Conservation (phyloP, 2,113 vertebrate genomes). For the Anarrhichthys ocellatus region DNA sequence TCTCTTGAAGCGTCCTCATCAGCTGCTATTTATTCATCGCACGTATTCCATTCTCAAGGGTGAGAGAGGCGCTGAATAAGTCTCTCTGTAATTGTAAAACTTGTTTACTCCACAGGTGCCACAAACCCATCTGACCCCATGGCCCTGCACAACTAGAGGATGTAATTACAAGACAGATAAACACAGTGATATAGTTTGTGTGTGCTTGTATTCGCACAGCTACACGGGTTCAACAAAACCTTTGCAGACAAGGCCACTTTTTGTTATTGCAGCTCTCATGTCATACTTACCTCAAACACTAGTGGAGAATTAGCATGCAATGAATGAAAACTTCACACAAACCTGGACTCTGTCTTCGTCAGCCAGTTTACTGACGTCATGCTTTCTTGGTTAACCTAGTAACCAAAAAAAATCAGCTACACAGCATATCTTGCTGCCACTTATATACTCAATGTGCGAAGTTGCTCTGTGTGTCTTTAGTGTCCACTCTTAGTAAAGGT, state of each 20-base stretch:
- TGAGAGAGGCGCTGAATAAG: conserved; percentile 65
- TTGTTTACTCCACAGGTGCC: conserved; percentile 69
- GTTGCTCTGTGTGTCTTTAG: neutral
- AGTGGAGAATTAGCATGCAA: neutral
- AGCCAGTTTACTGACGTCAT: conserved; percentile 25
- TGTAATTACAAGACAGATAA: conserved; percentile 69
- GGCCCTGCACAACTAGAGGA: conserved; percentile 50
- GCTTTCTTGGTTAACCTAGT: conserved; percentile 33
- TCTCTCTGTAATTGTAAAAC: conserved; percentile 65
- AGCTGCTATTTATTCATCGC: conserved; percentile 57
- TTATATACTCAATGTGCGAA: conserved; percentile 11
- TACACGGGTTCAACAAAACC: neutral
- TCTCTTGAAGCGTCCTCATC: conserved; percentile 29
- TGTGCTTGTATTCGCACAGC: neutral
- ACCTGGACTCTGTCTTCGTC: neutral
- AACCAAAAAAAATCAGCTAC: conserved; percentile 17
- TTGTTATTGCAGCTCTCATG: conserved; percentile 1
- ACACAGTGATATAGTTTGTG: conserved; percentile 27
- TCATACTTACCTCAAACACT: neutral
- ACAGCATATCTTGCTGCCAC: neutral
- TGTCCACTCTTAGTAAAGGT: neutral
- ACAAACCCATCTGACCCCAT: conserved; percentile 61
- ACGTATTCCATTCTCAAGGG: conserved; percentile 44
- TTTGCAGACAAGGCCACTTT: neutral
- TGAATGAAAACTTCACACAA: neutral